A percentile compares a stretch with the other conserved stretches of the same genome.
phyloP scores from a whole-genome alignment of 2,888 invertebrate genomes.

The Drosophila multiciliata region DNA sequence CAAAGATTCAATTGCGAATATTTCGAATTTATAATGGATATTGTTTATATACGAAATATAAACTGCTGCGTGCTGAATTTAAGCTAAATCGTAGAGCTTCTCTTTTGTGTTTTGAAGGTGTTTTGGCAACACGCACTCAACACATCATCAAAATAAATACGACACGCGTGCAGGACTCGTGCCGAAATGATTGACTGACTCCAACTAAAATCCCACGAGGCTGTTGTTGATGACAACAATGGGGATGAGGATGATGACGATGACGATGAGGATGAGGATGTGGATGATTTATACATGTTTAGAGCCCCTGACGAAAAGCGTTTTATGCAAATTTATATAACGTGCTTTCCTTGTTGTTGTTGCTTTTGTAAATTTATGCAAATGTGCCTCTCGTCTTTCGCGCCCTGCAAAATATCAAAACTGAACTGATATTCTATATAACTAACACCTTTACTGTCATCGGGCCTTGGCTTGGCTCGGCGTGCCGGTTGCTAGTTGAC shows the following conservation, averaged over 20 bases:
- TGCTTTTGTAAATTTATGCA: constrained; percentile 52
- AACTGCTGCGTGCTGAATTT: background rate
- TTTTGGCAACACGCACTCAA: constrained; percentile 2
- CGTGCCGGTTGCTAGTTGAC: constrained; percentile 7
- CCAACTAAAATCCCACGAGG: constrained; percentile 3
- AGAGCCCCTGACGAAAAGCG: constrained; percentile 57
- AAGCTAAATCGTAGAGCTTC: no score
- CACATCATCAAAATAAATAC: background rate
- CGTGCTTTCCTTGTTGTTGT: constrained; percentile 47
- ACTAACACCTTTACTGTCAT: constrained; percentile 17
- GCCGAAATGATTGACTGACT: constrained; percentile 14
- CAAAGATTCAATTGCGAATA: background rate
- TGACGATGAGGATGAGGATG: constrained; percentile 24
- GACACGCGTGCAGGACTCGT: background rate
- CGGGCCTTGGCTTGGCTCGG: background rate
- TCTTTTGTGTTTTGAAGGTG: background rate
- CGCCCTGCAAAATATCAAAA: constrained; percentile 47
- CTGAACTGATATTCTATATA: constrained; percentile 17
- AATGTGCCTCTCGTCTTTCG: constrained; percentile 64
- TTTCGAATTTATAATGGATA: background rate
- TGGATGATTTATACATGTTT: constrained; percentile 67
- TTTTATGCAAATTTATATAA: constrained; percentile 64
- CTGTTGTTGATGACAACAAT: constrained; percentile 4
- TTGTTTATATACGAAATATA: background rate
- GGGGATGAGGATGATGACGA: constrained; percentile 18